Evolutionary conservation across 2,797 vertebrate species (phyloP), one percentile per base, ranked within the genome.

Genomic region (Chelmon rostratus): DNA sequence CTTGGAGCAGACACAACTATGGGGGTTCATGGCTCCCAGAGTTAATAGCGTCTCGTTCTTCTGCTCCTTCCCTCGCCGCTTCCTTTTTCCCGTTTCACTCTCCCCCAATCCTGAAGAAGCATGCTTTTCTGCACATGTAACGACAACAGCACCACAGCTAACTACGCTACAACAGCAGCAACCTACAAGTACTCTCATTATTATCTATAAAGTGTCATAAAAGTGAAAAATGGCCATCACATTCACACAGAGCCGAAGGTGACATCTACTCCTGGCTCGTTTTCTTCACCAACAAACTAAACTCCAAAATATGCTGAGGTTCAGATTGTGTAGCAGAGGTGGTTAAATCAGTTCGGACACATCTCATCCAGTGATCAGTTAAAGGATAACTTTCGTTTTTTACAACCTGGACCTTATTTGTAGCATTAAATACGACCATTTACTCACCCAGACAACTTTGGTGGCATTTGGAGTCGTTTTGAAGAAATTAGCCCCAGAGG

Each of bases 1-100:
- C 76, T 86, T 90, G 78, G 88, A 85, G 66, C 79, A 83, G 74
- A 86, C 75, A 78, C 84, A 90, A 86, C 88, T 79, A 85, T 71
- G 76, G 53, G 53, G 73, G 81, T 79, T 86, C 83, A 65, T 49
- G 58, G 61, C 87, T 86, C 75, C 59, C 65, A 70, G 73, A 81
- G 68, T 86, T 81, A 89, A 88, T 61, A 78, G 75, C 23, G 37
- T 80, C 77, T 79, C 19, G 4, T 67, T 62, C 68, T 79, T 47
- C 66, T 25, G 38, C 75, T 72, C 73, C 6, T 25, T 42, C 19
- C 18, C 23, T 68, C 57, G 3, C 49, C 31, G 46, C 62, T 70
- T 49, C 73, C 69, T 63, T 66, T 61, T 54, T 49, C 56, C 47
- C 23, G 52, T 76, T 69, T 68, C 18, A 37, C 25, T 61, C 44